Evolutionary conservation across 2,888 invertebrate species (phyloP).

Genomic region (Hirtodrosophila cameraria): DNA sequence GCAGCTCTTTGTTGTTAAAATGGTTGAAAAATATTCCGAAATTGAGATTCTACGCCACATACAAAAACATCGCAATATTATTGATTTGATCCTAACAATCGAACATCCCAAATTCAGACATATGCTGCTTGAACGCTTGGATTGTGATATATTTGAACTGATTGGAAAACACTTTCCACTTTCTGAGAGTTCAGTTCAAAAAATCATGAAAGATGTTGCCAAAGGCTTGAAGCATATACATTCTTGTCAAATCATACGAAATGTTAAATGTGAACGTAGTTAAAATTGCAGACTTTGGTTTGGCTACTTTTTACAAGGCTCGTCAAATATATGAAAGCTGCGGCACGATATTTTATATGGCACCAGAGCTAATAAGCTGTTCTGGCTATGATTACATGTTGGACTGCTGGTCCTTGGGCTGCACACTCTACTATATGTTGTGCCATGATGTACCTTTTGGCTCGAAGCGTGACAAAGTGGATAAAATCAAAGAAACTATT

Average conservation of each 20-base stretch:
- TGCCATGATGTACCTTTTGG: conserved; percentile 23
- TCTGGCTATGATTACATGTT: conserved; percentile 29
- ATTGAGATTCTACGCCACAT: conserved; percentile 27
- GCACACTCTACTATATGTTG: conserved; percentile 22
- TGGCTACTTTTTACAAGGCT: conserved; percentile 25
- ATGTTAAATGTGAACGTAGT: background rate
- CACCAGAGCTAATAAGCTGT: conserved; percentile 32
- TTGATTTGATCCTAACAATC: conserved; percentile 34
- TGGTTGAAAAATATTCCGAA: conserved; percentile 30
- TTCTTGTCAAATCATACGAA: conserved; percentile 21
- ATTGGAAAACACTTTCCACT: background rate
- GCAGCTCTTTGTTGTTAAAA: conserved; percentile 19
- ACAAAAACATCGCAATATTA: conserved; percentile 36
- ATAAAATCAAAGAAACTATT: background rate
- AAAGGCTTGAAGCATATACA: conserved; percentile 30
- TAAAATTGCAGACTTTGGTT: conserved; percentile 43
- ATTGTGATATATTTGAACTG: conserved; percentile 19
- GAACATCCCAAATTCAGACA: conserved; percentile 15
- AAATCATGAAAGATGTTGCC: conserved; percentile 10
- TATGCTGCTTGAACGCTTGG: conserved; percentile 20
- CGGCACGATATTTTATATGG: conserved; percentile 34
- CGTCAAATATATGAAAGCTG: conserved; percentile 10
- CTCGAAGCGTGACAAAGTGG: too few relatives aligned
- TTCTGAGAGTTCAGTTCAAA: background rate
- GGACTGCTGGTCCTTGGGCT: conserved; percentile 41